These are phyloP conservation scores for Aphelinus certus DNA, from an alignment of 1,140 invertebrate genomes.

Conservation along the genomic window DNA sequence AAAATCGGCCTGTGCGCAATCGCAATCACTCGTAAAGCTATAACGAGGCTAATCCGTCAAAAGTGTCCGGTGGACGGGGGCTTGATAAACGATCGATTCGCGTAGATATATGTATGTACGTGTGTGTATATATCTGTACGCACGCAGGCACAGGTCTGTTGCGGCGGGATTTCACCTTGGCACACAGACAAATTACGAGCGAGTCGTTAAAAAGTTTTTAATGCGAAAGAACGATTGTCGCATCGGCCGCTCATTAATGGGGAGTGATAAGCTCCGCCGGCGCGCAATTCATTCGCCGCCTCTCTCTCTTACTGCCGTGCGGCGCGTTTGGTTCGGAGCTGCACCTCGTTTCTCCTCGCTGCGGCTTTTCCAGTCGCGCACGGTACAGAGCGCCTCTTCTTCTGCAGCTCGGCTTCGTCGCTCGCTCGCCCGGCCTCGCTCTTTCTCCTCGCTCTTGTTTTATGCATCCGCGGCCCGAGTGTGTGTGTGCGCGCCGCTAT, in stretches of 20 bases:
- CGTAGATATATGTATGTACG: not conserved
- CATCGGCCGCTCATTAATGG: conserved; percentile 10
- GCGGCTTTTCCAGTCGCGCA: not conserved
- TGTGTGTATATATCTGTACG: no score
- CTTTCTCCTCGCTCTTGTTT: conserved; percentile 21
- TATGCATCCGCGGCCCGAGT: conserved; percentile 26
- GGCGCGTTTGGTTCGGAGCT: conserved; percentile 32
- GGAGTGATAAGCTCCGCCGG: conserved; percentile 10
- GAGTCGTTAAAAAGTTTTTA: conserved; percentile 12
- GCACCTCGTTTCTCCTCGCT: not conserved
- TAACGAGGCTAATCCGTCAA: conserved; percentile 57
- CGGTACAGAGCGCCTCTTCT: conserved; percentile 36
- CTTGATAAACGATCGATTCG: conserved; percentile 49
- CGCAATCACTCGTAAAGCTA: conserved; percentile 52
- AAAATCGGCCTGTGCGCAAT: conserved; percentile 47
- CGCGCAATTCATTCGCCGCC: not conserved
- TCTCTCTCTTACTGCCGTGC: conserved; percentile 27
- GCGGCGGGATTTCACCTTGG: conserved; percentile 36
- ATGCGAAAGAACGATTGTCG: conserved; percentile 19
- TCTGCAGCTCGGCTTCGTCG: not conserved
- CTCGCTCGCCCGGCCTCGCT: conserved; percentile 20
- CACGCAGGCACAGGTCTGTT: no score
- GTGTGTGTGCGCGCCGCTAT: not conserved
- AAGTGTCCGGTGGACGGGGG: conserved; percentile 53
- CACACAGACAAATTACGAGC: conserved; percentile 35